Evolutionary conservation across 2,888 invertebrate species (phyloP).

Genomic region (Morpho achilles): DNA sequence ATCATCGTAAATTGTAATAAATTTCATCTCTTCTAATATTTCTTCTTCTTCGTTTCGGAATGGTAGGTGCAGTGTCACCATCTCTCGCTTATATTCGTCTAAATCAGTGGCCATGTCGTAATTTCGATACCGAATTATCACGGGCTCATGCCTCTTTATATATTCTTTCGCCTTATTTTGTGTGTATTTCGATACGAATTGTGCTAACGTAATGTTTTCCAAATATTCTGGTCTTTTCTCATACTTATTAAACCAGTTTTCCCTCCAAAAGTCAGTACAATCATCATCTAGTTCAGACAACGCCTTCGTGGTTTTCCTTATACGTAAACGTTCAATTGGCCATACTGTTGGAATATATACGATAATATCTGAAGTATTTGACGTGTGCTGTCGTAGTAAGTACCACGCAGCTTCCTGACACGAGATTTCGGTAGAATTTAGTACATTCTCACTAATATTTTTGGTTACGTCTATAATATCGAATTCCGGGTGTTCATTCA

Average conservation of each 20-base stretch:
- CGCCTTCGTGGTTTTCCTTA: slow-evolving; percentile 39
- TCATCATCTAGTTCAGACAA: slow-evolving; percentile 36
- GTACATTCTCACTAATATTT: slow-evolving; percentile 28
- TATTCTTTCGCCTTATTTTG: slow-evolving; percentile 19
- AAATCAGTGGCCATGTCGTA: slow-evolving; percentile 40
- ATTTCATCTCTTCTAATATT: slow-evolving; percentile 20
- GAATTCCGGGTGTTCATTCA: slow-evolving; percentile 35
- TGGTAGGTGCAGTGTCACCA: slow-evolving; percentile 25
- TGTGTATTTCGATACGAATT: slow-evolving; percentile 42
- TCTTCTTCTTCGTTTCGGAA: slow-evolving; percentile 23
- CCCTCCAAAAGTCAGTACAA: slow-evolving; percentile 43
- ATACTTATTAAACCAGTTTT: slow-evolving; percentile 49
- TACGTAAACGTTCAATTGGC: slow-evolving; percentile 40
- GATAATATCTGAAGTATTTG: slow-evolving; percentile 25
- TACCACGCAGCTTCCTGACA: slow-evolving; percentile 47
- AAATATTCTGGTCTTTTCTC: slow-evolving; percentile 42
- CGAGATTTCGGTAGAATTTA: slow-evolving; percentile 31
- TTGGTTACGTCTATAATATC: slow-evolving; percentile 30
- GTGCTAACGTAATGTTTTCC: slow-evolving; percentile 37
- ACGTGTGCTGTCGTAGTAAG: slow-evolving; percentile 30
- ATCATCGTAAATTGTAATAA: slow-evolving; percentile 33
- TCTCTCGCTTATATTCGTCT: slow-evolving; percentile 41
- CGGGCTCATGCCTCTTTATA: slow-evolving; percentile 1
- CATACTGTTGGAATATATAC: slow-evolving; percentile 30
- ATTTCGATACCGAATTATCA: slow-evolving; percentile 27